phyloP scores from a whole-genome alignment of 1,140 invertebrate genomes.

The Solenopsis invicta region DNA sequence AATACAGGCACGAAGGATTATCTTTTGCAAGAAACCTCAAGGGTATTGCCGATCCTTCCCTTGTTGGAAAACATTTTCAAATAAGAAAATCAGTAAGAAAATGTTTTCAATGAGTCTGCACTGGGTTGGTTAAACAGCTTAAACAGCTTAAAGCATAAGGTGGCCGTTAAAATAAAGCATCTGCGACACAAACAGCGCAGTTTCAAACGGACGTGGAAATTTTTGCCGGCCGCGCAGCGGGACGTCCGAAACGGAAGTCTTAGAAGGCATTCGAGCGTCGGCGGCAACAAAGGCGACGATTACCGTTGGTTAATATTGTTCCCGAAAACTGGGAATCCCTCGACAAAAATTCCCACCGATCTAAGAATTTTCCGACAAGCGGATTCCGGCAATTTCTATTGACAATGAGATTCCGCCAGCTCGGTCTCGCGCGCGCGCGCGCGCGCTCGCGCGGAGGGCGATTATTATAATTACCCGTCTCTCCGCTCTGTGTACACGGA shows the following conservation, averaged over 20 bases:
- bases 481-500: conserved; percentile 58
- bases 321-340: not conserved
- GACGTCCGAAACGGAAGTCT: not conserved
- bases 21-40: too few relatives aligned
- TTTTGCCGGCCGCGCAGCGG: not conserved
- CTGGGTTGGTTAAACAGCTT: not conserved
- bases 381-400: not conserved
- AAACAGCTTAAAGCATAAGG: not conserved
- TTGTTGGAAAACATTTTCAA: too few relatives aligned
- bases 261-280: not conserved
- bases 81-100: too few relatives aligned
- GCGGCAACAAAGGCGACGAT: conserved; percentile 34
- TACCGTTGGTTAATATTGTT: conserved; percentile 24
- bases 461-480: conserved; percentile 65
- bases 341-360: not conserved
- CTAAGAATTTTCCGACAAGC: not conserved
- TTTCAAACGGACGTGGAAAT: not conserved
- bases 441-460: not conserved
- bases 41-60: too few relatives aligned
- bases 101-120: too few relatives aligned
- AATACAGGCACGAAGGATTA: too few relatives aligned
- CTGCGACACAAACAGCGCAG: not conserved
- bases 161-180: not conserved
- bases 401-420: conserved; percentile 47
- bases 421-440: not conserved